These are phyloP conservation scores for Gonocerus acuteangulatus DNA, from an alignment of 2,888 invertebrate species.

Conservation along the genomic window DNA sequence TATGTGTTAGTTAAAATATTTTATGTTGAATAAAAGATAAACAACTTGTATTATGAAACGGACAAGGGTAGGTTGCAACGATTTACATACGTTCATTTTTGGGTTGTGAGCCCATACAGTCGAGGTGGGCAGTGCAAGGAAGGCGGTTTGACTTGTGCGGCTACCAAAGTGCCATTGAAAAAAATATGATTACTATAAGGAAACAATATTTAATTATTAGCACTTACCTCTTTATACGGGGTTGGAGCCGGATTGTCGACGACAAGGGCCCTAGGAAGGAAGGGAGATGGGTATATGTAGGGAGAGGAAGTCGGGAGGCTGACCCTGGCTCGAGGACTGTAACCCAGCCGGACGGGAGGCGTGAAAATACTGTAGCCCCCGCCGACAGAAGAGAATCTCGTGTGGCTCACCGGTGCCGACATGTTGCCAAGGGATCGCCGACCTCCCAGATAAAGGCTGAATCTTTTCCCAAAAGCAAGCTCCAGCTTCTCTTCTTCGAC, in stretches of 20 bases:
- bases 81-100: too few species aligned
- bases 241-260: constrained; percentile 30
- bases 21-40: too few species aligned
- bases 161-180: too few species aligned
- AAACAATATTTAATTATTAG: too few species aligned
- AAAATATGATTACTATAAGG: too few species aligned
- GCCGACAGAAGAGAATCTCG: constrained; percentile 55
- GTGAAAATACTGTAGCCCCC: constrained; percentile 57
- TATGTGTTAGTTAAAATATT: too few species aligned
- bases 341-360: constrained; percentile 53
- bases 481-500: constrained; percentile 58
- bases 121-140: too few species aligned
- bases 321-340: constrained; percentile 39
- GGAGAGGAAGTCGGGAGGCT: constrained; percentile 40
- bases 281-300: constrained; percentile 44
- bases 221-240: constrained; percentile 28
- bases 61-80: too few species aligned
- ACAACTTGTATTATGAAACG: too few species aligned
- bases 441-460: constrained; percentile 42
- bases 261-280: constrained; percentile 24
- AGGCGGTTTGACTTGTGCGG: too few species aligned
- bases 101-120: too few species aligned
- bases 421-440: constrained; percentile 62
- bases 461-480: constrained; percentile 31
- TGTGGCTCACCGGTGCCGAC: constrained; percentile 47